Percentiles rank a stretch among this genome's conserved stretches.
Evolutionary conservation across 2,113 vertebrate genomes (phyloP).

Genomic region (Nesoenas mayeri): DNA sequence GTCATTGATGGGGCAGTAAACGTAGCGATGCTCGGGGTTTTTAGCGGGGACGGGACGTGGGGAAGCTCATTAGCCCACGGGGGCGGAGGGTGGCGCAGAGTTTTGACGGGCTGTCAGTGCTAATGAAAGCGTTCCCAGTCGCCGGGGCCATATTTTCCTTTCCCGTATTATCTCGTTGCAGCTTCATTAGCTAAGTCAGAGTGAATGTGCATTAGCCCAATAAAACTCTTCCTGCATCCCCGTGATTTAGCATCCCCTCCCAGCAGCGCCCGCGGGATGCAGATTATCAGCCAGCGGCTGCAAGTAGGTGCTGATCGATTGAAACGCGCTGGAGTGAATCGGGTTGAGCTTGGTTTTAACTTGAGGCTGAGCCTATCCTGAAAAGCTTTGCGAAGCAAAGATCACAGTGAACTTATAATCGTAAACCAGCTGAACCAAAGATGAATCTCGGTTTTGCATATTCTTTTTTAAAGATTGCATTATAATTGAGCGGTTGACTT

Average conservation of each 20-base stretch:
- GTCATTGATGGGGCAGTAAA: fast-evolving
- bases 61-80: background rate
- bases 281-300: slow-evolving; percentile 24
- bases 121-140: slow-evolving; percentile 28
- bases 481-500: slow-evolving; percentile 62
- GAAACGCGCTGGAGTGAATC: background rate
- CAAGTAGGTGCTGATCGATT: slow-evolving; percentile 29
- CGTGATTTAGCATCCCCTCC: slow-evolving; percentile 37
- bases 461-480: slow-evolving; percentile 31
- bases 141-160: slow-evolving; percentile 27
- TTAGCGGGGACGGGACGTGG: background rate
- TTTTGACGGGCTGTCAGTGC: slow-evolving; percentile 48
- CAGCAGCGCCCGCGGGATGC: slow-evolving; percentile 38
- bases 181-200: slow-evolving; percentile 64
- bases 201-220: slow-evolving; percentile 50
- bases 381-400: slow-evolving; percentile 39
- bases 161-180: slow-evolving; percentile 63
- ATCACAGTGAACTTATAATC: slow-evolving; percentile 39
- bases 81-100: background rate
- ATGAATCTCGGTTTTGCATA: slow-evolving; percentile 44
- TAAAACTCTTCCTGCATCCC: slow-evolving; percentile 53
- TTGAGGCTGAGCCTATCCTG: slow-evolving; percentile 29
- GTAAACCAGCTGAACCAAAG: slow-evolving; percentile 58
- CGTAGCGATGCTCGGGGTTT: background rate
- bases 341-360: slow-evolving; percentile 32